These are phyloP conservation scores for Holotrichia oblita DNA, from an alignment of 1,140 invertebrate genomes.

Conservation along the genomic window DNA sequence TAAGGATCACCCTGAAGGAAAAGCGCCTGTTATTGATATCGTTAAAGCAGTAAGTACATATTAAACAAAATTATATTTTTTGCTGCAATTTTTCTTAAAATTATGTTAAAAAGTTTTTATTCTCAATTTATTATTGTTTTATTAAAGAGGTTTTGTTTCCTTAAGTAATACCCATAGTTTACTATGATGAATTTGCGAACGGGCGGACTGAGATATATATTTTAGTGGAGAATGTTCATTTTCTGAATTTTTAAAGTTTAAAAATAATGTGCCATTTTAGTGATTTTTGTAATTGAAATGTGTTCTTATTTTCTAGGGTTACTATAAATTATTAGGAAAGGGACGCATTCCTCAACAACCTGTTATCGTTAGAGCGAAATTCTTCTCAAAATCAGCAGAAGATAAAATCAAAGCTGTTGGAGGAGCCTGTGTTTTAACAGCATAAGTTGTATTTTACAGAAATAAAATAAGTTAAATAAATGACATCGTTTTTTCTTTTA, in stretches of 20 bases:
- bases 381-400: conserved; percentile 97
- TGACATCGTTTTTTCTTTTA: neutral
- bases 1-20: conserved; percentile 80
- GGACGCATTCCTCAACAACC: conserved; percentile 96
- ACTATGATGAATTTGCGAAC: conserved; percentile 58
- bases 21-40: conserved; percentile 98
- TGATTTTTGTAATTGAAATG: neutral
- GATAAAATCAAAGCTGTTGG: conserved; percentile 97
- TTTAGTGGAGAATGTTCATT: conserved; percentile 59
- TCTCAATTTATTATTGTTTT: too few relatives aligned
- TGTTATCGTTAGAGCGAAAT: conserved; percentile 99
- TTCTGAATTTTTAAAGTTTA: conserved; percentile 50
- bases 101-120: too few relatives aligned
- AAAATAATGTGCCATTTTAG: conserved; percentile 26
- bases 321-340: conserved; percentile 98
- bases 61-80: too few relatives aligned
- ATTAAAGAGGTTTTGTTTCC: too few relatives aligned
- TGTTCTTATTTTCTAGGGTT: conserved; percentile 77
- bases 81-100: too few relatives aligned
- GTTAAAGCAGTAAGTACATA: conserved; percentile 90
- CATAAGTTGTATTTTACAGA: conserved; percentile 71
- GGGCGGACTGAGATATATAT: conserved; percentile 62
- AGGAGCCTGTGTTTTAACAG: conserved; percentile 95
- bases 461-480: conserved; percentile 29
- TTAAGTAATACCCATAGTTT: too few relatives aligned